These are phyloP conservation scores for Prionace glauca DNA, from an alignment of 2,797 vertebrate genomes.

Conservation along the genomic window DNA sequence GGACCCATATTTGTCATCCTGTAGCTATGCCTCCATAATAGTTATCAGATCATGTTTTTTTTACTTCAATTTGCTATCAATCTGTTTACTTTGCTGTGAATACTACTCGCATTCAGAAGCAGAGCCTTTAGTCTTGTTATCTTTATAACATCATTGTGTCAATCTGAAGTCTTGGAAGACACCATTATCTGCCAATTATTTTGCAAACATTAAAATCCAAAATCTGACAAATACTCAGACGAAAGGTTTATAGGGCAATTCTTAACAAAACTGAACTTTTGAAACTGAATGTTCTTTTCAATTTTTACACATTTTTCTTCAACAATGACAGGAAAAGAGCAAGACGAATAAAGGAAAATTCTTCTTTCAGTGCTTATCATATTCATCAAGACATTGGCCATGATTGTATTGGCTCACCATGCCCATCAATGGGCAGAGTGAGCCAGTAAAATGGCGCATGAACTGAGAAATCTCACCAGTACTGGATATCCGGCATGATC, in stretches of 20 bases:
- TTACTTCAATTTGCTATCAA: too few relatives aligned
- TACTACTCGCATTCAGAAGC: too few relatives aligned
- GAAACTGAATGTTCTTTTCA: not conserved
- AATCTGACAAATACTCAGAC: not conserved
- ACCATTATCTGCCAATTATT: not conserved
- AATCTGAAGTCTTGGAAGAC: not conserved
- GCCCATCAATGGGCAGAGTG: too few relatives aligned
- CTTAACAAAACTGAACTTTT: not conserved
- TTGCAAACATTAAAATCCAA: not conserved
- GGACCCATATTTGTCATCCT: too few relatives aligned
- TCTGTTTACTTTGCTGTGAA: too few relatives aligned
- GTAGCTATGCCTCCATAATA: too few relatives aligned
- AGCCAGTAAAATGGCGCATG: too few relatives aligned
- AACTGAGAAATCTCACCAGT: too few relatives aligned
- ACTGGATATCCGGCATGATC: too few relatives aligned
- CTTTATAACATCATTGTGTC: not conserved
- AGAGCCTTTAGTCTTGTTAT: too few relatives aligned
- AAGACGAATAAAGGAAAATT: not conserved
- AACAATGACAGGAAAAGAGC: not conserved
- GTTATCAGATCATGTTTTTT: too few relatives aligned
- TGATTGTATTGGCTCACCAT: too few relatives aligned
- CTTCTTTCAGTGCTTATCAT: not conserved
- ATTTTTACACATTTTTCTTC: not conserved
- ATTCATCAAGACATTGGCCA: not conserved
- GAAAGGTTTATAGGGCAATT: not conserved